These are phyloP conservation scores for Clarias gariepinus DNA, from an alignment of 2,113 vertebrate species.

Conservation along the genomic window DNA sequence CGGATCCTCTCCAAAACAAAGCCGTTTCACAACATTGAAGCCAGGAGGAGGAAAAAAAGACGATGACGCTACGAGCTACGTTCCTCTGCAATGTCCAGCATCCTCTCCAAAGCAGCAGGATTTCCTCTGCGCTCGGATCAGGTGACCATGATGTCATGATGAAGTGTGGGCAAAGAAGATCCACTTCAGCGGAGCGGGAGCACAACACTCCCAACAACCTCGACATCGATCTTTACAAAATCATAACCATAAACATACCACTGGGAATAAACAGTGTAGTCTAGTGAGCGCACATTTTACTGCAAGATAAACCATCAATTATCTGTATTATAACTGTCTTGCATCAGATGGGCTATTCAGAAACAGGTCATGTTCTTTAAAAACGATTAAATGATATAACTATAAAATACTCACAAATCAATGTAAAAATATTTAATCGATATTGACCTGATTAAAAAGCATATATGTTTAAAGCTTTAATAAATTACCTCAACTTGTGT, in stretches of 20 bases:
- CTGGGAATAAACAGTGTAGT: conserved; percentile 1
- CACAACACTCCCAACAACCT: neutral
- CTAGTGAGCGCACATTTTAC: conserved; percentile 8
- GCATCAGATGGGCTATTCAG: neutral
- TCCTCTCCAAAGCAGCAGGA: conserved; percentile 63
- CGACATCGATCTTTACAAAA: conserved; percentile 15
- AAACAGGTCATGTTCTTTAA: neutral
- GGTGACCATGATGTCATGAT: conserved; percentile 75
- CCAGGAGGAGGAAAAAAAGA: conserved; percentile 14
- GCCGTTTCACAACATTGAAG: neutral
- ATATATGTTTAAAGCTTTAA: neutral
- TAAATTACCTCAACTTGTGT: neutral
- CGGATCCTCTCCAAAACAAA: conserved; percentile 25
- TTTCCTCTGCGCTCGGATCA: conserved; percentile 60
- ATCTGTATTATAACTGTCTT: neutral
- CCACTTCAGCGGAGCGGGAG: conserved; percentile 60
- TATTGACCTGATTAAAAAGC: neutral
- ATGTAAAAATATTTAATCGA: neutral
- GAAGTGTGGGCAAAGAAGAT: conserved; percentile 56
- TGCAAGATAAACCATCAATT: neutral
- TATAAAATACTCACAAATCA: neutral
- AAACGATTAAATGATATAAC: neutral
- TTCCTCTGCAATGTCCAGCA: conserved; percentile 66
- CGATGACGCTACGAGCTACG: conserved; percentile 55
- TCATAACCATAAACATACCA: neutral